Evolutionary conservation across 2,888 invertebrate species (phyloP).

Genomic region (Sympetrum striolatum): DNA sequence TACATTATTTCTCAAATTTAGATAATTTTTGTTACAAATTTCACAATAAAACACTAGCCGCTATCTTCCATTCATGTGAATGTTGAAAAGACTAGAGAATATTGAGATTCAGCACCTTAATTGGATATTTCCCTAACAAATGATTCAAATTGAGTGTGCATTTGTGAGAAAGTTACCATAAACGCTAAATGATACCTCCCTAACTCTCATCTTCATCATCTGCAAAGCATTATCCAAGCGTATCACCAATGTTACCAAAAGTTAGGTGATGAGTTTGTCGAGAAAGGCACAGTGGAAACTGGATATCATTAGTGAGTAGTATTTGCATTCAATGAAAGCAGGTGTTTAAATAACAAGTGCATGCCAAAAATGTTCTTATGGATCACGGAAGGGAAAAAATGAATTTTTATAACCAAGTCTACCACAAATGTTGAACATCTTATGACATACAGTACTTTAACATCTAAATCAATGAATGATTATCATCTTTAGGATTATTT

Average conservation of each 20-base stretch:
- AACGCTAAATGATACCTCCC: not conserved
- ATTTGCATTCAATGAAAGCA: not conserved
- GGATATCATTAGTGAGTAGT: not conserved
- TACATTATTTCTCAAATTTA: not conserved
- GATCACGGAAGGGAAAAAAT: not conserved
- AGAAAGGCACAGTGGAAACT: constrained; percentile 30
- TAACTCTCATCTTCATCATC: not conserved
- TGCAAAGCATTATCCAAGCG: constrained; percentile 17
- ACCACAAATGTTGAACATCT: not conserved
- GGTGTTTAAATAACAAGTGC: not conserved
- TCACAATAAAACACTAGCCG: not conserved
- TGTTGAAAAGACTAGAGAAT: not conserved
- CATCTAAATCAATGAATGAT: not conserved
- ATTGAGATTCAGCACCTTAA: not conserved
- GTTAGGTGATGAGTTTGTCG: not conserved
- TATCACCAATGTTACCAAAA: not conserved
- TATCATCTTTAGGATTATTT: not conserved
- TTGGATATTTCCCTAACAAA: not conserved
- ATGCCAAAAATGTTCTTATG: not conserved
- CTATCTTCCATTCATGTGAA: not conserved
- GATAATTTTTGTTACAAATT: not conserved
- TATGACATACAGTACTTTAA: not conserved
- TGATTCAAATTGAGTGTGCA: not conserved
- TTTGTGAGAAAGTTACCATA: not conserved
- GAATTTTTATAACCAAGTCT: not conserved